Evolutionary conservation across 2,888 invertebrate species (phyloP).

Genomic region (Therioaphis trifolii): DNA sequence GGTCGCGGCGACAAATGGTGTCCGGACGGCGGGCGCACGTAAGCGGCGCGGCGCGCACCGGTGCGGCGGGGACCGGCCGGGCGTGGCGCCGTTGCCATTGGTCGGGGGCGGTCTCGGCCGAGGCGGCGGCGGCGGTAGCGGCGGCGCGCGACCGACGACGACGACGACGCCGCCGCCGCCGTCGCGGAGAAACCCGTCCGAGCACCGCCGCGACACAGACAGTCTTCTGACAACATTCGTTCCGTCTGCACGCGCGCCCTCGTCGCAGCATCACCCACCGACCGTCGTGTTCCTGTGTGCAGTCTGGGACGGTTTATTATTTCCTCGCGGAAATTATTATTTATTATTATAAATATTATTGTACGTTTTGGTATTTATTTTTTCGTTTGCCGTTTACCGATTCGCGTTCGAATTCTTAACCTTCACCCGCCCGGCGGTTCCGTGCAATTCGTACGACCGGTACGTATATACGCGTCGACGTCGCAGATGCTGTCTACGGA

Average conservation of each 20-base stretch:
- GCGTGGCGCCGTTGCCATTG: slow-evolving; percentile 44
- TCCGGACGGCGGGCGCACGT: slow-evolving; percentile 28
- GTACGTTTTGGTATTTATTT: too few species aligned
- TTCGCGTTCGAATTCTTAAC: too few species aligned
- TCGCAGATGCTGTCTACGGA: too few species aligned
- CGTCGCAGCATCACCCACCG: too few species aligned
- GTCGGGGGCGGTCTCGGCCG: slow-evolving; percentile 21
- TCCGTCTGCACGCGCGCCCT: background rate
- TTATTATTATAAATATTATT: too few species aligned
- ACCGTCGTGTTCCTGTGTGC: background rate
- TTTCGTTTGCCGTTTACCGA: too few species aligned
- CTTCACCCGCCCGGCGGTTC: background rate
- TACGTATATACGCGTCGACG: background rate
- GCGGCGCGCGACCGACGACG: background rate
- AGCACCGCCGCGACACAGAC: background rate
- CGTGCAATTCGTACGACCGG: background rate
- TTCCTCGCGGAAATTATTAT: too few species aligned
- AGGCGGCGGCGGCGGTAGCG: background rate
- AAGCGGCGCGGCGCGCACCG: background rate
- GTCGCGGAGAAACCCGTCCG: background rate
- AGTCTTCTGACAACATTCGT: slow-evolving; percentile 49
- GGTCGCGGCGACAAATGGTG: slow-evolving; percentile 55
- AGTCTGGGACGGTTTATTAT: too few species aligned
- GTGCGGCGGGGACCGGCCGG: background rate
- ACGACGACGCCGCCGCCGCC: background rate